Evolutionary conservation across 2,797 vertebrate species (phyloP), one percentile per base, ranked within the genome.

Genomic region (Acanthis flammea): DNA sequence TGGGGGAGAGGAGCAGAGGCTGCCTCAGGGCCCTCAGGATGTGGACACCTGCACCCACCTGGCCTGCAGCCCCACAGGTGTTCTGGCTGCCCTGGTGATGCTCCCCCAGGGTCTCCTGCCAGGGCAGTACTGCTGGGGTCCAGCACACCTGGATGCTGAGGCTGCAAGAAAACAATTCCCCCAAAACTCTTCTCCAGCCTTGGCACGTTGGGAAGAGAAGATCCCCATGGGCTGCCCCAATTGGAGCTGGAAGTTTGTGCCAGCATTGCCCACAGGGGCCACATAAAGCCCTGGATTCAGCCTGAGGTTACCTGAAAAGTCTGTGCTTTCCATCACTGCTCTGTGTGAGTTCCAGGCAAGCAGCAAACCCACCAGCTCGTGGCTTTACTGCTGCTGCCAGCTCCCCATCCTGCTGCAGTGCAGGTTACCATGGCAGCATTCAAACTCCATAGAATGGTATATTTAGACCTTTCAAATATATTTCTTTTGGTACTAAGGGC

Each of bases 11-110:
- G 33, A 60, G 39, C 60, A 80, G 33, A 45, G 45, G 42, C 33
- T 71, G 72, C 4, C 15, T 37, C 3, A 0, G 39, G 54, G 15
- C 28, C 31, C 24, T 53, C 3, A 0, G 1, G 3, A 33, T n/a
- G 18, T 12, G 47, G 35, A 4, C 11, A 7, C 28, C 53, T 15
- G 4, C 10, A 35, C 24, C 16, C 25, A 0, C 27, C 7, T 3
- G 4, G 35, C 24, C 53, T 3, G 1, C 51, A 28, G 55, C 1
- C 6, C 57, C 28, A 14, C 0, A 1, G 25, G 3, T 7, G 45
- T 37, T 58, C 45, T 5, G 14, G 7, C 41, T 77, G 68, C 78
- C 9, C 0, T 1, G 9, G 55, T 6, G 10, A 19, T n/a, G 31
- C 70, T 72, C 65, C 63, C 9, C 53, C 3, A 1, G 2, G 14